A percentile compares a stretch with the other conserved stretches of the same genome.
These are phyloP conservation scores for Sepioteuthis lessoniana DNA, from an alignment of 2,888 invertebrate genomes.

Conservation along the genomic window DNA sequence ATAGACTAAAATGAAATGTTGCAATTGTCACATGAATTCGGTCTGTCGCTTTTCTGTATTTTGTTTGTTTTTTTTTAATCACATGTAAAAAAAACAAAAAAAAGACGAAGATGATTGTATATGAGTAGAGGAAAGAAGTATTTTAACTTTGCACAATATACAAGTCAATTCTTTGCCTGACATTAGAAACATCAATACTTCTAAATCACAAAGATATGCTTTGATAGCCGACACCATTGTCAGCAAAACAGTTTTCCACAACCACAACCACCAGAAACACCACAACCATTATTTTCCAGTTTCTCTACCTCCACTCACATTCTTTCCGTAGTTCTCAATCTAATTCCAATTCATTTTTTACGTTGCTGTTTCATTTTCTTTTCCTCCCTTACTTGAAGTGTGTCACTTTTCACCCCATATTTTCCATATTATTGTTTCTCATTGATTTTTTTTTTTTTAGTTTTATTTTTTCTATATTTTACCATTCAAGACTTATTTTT, in stretches of 20 bases:
- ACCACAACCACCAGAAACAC: too few relatives aligned
- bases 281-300: not conserved
- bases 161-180: not conserved
- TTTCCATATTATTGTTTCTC: slow-evolving; percentile 2
- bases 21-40: not conserved
- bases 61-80: too few relatives aligned
- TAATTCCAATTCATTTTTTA: not conserved
- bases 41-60: not conserved
- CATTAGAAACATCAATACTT: not conserved
- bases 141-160: not conserved
- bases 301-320: not conserved
- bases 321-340: not conserved
- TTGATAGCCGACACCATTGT: not conserved
- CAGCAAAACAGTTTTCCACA: not conserved
- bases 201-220: slow-evolving; percentile 10
- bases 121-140: not conserved
- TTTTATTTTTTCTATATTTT: not conserved
- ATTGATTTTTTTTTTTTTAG: not conserved
- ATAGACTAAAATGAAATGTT: not conserved
- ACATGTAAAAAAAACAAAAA: not conserved
- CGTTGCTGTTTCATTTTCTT: not conserved
- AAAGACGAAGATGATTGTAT: not conserved
- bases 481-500: not conserved
- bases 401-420: not conserved
- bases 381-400: not conserved